phyloP scores from a whole-genome alignment of 2,113 vertebrate species.

The Pteropus alecto region DNA sequence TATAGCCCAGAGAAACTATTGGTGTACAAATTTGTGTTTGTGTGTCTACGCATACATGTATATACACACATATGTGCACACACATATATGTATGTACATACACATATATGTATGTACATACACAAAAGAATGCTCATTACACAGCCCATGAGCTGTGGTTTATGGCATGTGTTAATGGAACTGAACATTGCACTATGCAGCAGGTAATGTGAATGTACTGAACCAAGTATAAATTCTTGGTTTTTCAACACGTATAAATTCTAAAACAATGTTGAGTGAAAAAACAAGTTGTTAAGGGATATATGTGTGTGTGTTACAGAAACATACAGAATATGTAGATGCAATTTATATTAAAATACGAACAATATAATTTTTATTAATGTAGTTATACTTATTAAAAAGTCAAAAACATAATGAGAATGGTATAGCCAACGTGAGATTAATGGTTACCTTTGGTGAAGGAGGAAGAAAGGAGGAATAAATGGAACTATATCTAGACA shows the following conservation, averaged over 20 bases:
- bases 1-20: not conserved
- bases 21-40: not conserved
- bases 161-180: not conserved
- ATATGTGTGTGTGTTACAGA: not conserved
- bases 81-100: not conserved
- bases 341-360: not conserved
- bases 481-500: not conserved
- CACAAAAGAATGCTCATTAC: not conserved
- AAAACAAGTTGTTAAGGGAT: constrained; percentile 37
- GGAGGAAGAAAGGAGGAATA: not conserved
- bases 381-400: not conserved
- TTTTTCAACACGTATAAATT: constrained; percentile 5
- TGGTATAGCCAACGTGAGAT: not conserved
- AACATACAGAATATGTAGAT: not conserved
- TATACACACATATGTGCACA: not conserved
- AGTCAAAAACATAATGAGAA: not conserved
- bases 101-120: not conserved
- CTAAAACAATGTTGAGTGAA: not conserved
- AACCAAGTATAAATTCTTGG: too few relatives aligned
- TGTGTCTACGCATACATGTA: not conserved
- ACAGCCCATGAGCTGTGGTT: not conserved
- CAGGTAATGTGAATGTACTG: not conserved
- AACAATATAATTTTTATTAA: constrained; percentile 18
- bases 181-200: not conserved
- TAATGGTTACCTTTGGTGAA: not conserved